Conservation (phyloP, 2,113 vertebrate genomes). For the Lichenostomus cassidix region DNA sequence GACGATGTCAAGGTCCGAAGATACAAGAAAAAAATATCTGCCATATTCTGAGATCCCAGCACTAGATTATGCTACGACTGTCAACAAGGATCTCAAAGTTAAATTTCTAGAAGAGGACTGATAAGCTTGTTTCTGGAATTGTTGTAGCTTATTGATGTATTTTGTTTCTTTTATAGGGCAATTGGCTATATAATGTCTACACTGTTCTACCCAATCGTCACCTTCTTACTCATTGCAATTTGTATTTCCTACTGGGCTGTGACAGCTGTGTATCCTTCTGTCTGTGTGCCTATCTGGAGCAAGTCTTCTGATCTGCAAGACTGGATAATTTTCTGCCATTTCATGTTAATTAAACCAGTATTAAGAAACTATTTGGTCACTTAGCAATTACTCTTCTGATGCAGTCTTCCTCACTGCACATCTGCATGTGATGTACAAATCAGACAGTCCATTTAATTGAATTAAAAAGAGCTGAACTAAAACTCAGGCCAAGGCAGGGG, state of each 20-base stretch:
- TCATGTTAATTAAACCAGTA: neutral
- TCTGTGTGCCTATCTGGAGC: neutral
- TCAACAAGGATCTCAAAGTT: neutral
- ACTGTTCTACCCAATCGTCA: constrained; percentile 90
- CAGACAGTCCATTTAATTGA: neutral
- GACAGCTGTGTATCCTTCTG: constrained; percentile 92
- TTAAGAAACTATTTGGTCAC: neutral
- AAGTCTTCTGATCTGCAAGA: neutral
- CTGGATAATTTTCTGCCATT: neutral
- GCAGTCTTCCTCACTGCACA: neutral
- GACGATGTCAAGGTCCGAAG: neutral
- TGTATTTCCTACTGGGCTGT: constrained; percentile 93
- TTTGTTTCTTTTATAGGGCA: constrained; percentile 78
- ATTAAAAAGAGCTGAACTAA: neutral
- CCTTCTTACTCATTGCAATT: constrained; percentile 88
- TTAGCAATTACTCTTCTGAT: neutral
- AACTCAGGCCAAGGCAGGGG: neutral
- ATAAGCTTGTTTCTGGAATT: neutral
- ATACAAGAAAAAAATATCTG: neutral
- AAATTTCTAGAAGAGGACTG: neutral
- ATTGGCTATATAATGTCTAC: constrained; percentile 89
- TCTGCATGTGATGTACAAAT: neutral
- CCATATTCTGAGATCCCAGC: neutral
- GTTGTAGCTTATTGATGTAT: neutral
- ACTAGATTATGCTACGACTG: neutral